Percentiles rank a stretch among this genome's conserved stretches.
Evolutionary conservation across 2,113 vertebrate species (phyloP).

Genomic region (Grammomys surdaster): DNA sequence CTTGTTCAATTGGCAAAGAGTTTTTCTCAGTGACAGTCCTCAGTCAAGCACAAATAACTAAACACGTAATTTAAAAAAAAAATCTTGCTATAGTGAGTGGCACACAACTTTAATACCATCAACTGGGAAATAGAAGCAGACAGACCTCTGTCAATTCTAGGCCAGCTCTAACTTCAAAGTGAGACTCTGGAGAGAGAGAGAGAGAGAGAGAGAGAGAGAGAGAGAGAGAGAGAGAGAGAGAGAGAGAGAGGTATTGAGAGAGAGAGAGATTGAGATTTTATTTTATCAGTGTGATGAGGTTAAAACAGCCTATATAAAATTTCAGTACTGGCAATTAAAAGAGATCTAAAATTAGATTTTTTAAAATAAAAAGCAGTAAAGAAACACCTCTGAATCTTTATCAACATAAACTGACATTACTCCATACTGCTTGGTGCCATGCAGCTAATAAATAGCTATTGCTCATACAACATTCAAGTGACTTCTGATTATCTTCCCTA

Average conservation of each 20-base stretch:
- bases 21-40: slow-evolving; percentile 1
- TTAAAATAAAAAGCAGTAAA: slow-evolving; percentile 34
- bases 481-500: not conserved
- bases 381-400: not conserved
- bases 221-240: not conserved
- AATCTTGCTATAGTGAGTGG: not conserved
- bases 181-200: not conserved
- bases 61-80: not conserved
- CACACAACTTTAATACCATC: not conserved
- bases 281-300: not conserved
- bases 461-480: too few species aligned
- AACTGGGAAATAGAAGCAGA: not conserved
- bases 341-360: slow-evolving; percentile 39
- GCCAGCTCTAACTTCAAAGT: not conserved
- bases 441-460: not conserved
- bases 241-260: too few species aligned
- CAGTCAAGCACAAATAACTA: slow-evolving; percentile 31
- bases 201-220: not conserved
- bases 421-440: not conserved
- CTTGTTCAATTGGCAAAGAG: not conserved
- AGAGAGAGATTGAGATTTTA: not conserved
- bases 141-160: not conserved
- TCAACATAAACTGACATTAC: not conserved
- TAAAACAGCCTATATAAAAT: not conserved
- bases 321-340: not conserved